Conservation (phyloP, 2,888 invertebrate species). For the Papilio elwesi region DNA sequence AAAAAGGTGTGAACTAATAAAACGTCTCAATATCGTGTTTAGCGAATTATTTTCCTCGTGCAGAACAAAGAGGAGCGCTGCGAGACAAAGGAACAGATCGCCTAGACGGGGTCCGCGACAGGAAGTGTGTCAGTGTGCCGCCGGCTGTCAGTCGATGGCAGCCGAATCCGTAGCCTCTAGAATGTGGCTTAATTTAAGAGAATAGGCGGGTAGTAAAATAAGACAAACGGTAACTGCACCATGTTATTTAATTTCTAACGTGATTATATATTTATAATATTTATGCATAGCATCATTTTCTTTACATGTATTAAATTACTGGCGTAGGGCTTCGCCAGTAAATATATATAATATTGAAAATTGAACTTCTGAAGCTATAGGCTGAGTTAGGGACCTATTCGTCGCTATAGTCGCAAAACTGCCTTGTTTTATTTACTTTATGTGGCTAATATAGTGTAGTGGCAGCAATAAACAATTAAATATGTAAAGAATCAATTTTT, state of each 20-base stretch:
- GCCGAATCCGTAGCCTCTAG: constrained; percentile 44
- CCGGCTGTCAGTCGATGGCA: constrained; percentile 43
- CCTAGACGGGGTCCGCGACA: neutral
- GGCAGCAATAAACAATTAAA: too few species aligned
- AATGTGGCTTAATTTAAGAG: neutral
- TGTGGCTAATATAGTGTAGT: too few species aligned
- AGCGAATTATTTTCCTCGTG: constrained; percentile 20
- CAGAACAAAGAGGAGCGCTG: constrained; percentile 27
- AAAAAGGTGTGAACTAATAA: neutral
- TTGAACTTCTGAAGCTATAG: too few species aligned
- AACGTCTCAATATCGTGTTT: constrained; percentile 19
- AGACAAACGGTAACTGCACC: neutral
- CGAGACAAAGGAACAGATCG: constrained; percentile 32
- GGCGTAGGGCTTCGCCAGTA: too few species aligned
- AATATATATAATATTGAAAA: too few species aligned
- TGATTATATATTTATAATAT: too few species aligned
- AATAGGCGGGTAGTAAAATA: neutral
- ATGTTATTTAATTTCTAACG: neutral
- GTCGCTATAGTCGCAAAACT: too few species aligned
- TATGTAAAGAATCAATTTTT: too few species aligned
- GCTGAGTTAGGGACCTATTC: too few species aligned
- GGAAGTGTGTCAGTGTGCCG: constrained; percentile 46
- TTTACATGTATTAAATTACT: too few species aligned
- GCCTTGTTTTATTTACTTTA: too few species aligned
- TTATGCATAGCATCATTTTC: too few species aligned